Evolutionary conservation across 2,888 invertebrate genomes (phyloP).

Genomic region (Luperina testacea): DNA sequence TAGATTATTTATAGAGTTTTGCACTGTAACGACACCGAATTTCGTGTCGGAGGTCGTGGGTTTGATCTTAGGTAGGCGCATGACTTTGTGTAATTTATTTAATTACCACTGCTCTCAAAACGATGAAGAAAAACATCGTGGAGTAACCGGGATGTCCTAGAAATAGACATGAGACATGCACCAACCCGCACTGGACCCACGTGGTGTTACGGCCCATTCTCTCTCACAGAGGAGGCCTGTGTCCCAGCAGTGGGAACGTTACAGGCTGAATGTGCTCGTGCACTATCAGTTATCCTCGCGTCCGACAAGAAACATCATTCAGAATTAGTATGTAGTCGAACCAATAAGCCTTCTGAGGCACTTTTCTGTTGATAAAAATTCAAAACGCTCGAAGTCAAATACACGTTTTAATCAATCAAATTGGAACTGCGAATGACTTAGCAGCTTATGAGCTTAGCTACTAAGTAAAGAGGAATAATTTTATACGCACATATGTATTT

Average conservation of each 20-base stretch:
- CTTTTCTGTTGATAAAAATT: constrained; percentile 11
- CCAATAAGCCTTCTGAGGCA: neutral
- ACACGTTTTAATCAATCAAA: constrained; percentile 25
- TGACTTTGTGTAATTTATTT: neutral
- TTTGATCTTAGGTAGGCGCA: neutral
- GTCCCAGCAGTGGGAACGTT: neutral
- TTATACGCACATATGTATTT: neutral
- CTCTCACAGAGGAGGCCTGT: neutral
- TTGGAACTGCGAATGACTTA: constrained; percentile 12
- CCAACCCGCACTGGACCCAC: neutral
- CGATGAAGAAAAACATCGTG: neutral
- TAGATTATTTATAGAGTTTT: no score
- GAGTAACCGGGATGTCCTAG: neutral
- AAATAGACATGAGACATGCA: neutral
- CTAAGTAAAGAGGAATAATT: constrained; percentile 12
- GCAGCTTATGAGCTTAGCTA: neutral
- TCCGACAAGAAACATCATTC: no score
- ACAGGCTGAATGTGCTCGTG: neutral
- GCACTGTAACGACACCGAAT: no score
- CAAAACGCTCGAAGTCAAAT: neutral
- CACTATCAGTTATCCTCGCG: neutral
- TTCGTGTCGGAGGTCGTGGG: neutral
- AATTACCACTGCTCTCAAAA: neutral
- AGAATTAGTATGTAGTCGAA: neutral
- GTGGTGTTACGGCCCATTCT: neutral